These are phyloP conservation scores for rabbit (Oryctolagus cuniculus) DNA, from an alignment of 2,113 vertebrate species.

Conservation along the genomic window mOryCun1.1 NC_091451.1:7905001-7905500, in stretches of 20 bases:
- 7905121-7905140: slow-evolving; percentile 36
- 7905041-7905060: not conserved
- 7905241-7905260: not conserved
- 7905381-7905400: not conserved
- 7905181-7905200: not conserved
- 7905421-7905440: not conserved
- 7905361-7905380: not conserved
- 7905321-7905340: slow-evolving; percentile 5
- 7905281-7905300: not conserved
- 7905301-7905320: slow-evolving; percentile 24
- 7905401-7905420: not conserved
- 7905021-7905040: slow-evolving; percentile 49
- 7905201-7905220: not conserved
- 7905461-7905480: not conserved
- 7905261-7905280: not conserved
- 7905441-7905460: not conserved
- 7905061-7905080: not conserved
- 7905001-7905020: slow-evolving; percentile 58
- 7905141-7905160: slow-evolving; percentile 51
- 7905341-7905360: slow-evolving; percentile 22
- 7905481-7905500: not conserved
- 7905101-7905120: slow-evolving; percentile 4
- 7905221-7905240: not conserved
- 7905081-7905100: slow-evolving; percentile 30
- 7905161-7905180: slow-evolving; percentile 18